A percentile compares a stretch with the other conserved stretches of the same genome.
Evolutionary conservation across 1,140 invertebrate species (phyloP).

Genomic region (Dinoponera quadriceps): DNA sequence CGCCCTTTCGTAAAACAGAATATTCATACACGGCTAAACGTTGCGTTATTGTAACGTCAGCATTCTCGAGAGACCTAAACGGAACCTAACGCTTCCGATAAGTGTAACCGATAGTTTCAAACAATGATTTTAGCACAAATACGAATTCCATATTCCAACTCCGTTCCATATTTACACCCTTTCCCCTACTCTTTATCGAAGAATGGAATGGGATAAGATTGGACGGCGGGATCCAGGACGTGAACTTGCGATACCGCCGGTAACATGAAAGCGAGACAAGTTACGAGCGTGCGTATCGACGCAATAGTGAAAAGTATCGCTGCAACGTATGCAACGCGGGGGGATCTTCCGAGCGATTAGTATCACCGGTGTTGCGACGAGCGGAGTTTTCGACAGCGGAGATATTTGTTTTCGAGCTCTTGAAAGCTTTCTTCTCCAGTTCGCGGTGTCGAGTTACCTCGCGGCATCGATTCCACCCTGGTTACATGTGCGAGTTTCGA

Average conservation of each 20-base stretch:
- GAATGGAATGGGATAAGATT: constrained; percentile 39
- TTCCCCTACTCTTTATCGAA: constrained; percentile 49
- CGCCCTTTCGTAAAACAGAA: too few relatives aligned
- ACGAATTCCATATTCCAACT: too few relatives aligned
- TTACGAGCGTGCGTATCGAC: constrained; percentile 35
- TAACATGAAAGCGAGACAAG: constrained; percentile 34
- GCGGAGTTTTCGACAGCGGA: background rate
- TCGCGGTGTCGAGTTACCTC: background rate
- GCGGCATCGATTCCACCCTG: constrained; percentile 1
- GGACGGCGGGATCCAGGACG: constrained; percentile 30
- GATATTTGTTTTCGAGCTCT: background rate
- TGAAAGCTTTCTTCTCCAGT: background rate
- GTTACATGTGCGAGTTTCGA: constrained; percentile 1
- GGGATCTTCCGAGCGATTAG: background rate
- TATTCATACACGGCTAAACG: too few relatives aligned
- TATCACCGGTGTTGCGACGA: background rate
- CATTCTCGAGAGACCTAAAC: too few relatives aligned
- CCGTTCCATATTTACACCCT: too few relatives aligned
- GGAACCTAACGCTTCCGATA: too few relatives aligned
- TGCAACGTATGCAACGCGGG: background rate
- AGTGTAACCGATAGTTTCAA: too few relatives aligned
- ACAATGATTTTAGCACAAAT: too few relatives aligned
- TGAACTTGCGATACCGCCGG: constrained; percentile 9
- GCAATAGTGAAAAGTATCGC: background rate
- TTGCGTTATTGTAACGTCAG: too few relatives aligned